Evolutionary conservation across 2,797 vertebrate species (phyloP).

Genomic region (Phyllotis vaccarum): DNA sequence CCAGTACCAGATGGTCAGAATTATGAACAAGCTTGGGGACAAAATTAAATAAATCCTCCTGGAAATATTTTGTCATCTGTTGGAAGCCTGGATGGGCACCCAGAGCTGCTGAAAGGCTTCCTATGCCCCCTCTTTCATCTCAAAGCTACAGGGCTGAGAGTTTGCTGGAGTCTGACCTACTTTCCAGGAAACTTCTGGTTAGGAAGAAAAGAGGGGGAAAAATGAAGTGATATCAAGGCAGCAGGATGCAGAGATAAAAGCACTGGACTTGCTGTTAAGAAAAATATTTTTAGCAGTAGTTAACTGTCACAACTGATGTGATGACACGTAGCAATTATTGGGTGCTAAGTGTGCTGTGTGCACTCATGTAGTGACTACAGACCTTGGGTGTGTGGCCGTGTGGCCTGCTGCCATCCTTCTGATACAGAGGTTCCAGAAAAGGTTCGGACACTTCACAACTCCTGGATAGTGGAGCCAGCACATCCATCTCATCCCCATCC

Average conservation of each 20-base stretch:
- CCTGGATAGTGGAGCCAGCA: not conserved
- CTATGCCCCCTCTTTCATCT: conserved; percentile 32
- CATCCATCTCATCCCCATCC: not conserved
- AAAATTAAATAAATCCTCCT: conserved; percentile 80
- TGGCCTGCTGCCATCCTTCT: not conserved
- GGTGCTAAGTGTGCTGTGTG: not conserved
- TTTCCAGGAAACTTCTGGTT: conserved; percentile 75
- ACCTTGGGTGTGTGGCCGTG: not conserved
- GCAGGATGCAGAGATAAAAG: conserved; percentile 14
- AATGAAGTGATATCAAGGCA: conserved; percentile 1
- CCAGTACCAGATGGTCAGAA: conserved; percentile 82
- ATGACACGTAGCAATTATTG: not conserved
- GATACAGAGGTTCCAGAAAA: not conserved
- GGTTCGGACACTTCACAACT: not conserved
- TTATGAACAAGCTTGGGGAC: conserved; percentile 79
- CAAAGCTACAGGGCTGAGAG: conserved; percentile 26
- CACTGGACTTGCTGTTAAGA: conserved; percentile 1
- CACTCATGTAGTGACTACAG: not conserved
- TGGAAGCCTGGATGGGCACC: conserved; percentile 59
- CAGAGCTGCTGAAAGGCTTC: conserved; percentile 65
- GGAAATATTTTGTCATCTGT: conserved; percentile 82
- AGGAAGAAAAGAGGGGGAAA: conserved; percentile 32
- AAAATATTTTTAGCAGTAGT: not conserved
- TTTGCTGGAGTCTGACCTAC: conserved; percentile 71
- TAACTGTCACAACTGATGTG: not conserved